Conservation (phyloP, 1,140 invertebrate genomes). For the Atopsyche davidsoni region DNA sequence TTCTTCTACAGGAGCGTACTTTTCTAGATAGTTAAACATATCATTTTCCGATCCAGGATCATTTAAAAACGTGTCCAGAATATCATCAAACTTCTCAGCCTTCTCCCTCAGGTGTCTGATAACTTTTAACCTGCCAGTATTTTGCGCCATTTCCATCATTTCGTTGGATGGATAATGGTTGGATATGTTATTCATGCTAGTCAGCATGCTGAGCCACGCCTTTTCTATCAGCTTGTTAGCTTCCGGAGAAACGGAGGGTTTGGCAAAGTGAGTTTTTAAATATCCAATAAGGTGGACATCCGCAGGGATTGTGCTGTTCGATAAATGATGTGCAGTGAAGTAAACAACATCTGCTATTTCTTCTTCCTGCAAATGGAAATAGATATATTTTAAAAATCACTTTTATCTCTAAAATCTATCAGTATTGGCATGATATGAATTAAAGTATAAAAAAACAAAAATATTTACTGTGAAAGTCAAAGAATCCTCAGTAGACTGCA, state of each 20-base stretch:
- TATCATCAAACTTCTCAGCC: constrained; percentile 26
- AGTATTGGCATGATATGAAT: no score
- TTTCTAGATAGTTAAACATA: constrained; percentile 40
- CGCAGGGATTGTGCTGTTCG: constrained; percentile 20
- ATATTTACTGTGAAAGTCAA: constrained; percentile 33
- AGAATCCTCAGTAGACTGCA: constrained; percentile 23
- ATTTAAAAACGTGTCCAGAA: constrained; percentile 39
- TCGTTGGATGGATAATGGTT: constrained; percentile 23
- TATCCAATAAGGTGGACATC: constrained; percentile 24
- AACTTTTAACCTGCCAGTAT: constrained; percentile 23
- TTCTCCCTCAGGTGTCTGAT: constrained; percentile 25
- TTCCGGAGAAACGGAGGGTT: constrained; percentile 12
- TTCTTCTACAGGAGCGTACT: constrained; percentile 23
- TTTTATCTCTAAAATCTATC: no score
- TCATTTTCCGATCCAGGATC: constrained; percentile 36
- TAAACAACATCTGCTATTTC: constrained; percentile 25
- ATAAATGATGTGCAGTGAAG: constrained; percentile 24
- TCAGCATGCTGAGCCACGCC: constrained; percentile 22
- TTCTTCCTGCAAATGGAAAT: constrained; percentile 25
- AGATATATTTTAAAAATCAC: no score
- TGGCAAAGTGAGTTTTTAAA: constrained; percentile 26
- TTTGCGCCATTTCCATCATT: constrained; percentile 23
- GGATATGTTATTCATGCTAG: constrained; percentile 16
- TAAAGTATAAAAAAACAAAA: constrained; percentile 1
- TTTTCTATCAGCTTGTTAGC: constrained; percentile 24